Evolutionary conservation across 1,140 invertebrate genomes (phyloP).

Genomic region (Tetragonula clypearis): DNA sequence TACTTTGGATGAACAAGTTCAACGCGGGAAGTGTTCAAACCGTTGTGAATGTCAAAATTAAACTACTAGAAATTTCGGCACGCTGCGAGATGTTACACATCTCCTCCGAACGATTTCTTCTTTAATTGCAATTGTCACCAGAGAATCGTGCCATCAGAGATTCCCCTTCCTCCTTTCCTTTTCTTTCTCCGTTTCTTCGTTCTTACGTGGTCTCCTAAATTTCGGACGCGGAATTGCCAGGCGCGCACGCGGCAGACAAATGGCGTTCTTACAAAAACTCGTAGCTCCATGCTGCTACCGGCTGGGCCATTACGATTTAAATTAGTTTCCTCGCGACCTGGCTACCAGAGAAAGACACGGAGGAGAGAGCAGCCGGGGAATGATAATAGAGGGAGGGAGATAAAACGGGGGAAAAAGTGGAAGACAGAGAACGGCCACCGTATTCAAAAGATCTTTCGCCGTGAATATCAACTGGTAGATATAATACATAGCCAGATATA

Average conservation of each 20-base stretch:
- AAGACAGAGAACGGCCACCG: slow-evolving; percentile 9
- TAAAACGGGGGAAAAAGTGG: slow-evolving; percentile 44
- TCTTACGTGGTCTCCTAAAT: slow-evolving; percentile 54
- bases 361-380: not conserved
- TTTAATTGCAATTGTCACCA: slow-evolving; percentile 34
- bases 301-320: slow-evolving; percentile 63
- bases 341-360: not conserved
- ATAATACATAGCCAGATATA: slow-evolving; percentile 20
- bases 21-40: not conserved
- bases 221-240: slow-evolving; percentile 52
- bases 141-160: not conserved
- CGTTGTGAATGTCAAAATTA: not conserved
- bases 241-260: slow-evolving; percentile 52
- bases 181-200: not conserved
- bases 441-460: slow-evolving; percentile 39
- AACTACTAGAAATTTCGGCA: not conserved
- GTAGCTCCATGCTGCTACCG: slow-evolving; percentile 37
- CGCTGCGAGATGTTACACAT: not conserved
- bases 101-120: not conserved
- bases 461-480: slow-evolving; percentile 32
- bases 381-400: slow-evolving; percentile 37
- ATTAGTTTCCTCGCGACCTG: slow-evolving; percentile 54
- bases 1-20: too few relatives aligned
- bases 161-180: not conserved
- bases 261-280: slow-evolving; percentile 59